Base-by-base conservation (phyloP, 2,113 vertebrate genomes). In the Poeciliopsis prolifica region DNA sequence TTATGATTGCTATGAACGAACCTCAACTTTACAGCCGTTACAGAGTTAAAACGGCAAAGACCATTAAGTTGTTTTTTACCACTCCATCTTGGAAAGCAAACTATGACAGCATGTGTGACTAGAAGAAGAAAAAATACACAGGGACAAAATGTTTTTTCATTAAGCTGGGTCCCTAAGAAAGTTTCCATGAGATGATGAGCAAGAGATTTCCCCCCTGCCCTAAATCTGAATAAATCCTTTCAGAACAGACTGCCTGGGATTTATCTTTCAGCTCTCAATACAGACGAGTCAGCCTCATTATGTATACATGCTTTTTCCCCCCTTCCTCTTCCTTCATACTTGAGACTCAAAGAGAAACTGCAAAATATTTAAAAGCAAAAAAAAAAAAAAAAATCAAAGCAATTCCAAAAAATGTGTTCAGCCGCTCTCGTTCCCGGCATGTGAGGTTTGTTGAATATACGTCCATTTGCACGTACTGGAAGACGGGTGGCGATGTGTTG, bases 251-350 rank as follows among this genome's bases (percentile, higher is more conserved):
- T 66, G 78, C 15, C 75, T 73, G 61, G 76, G 7, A 42, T 80
- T 79, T 74, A 65, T 87, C 80, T 69, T 82, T 81, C 44, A 66
- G 61, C 62, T 66, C 31, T 65, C 28, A 73, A 72, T 60, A 75
- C 19, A 79, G 14, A 82, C 61, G 44, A 78, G 44, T 67, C 69
- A 63, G 8, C 19, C 64, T 63, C 40, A 80, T 65, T 65, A 72
- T 35, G 2, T 3, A 72, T 26, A 42, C 8, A 33, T 64, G 17
- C 29, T 29, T 54, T 44, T 62, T 28, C 1, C 1, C 28, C 28
- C 35, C 10, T 7, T 12, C 26, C 28, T 37, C 14, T 65, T 15
- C n/a, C 14, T 26, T 29, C 1, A 37, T 40, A 74, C 61, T 78
- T 30, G 66, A 75, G 69, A 5, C 33, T 74, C 14, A 62, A 72